These are phyloP conservation scores for Pinctada fucata DNA, from an alignment of 2,888 invertebrate species.

Conservation along the genomic window DNA sequence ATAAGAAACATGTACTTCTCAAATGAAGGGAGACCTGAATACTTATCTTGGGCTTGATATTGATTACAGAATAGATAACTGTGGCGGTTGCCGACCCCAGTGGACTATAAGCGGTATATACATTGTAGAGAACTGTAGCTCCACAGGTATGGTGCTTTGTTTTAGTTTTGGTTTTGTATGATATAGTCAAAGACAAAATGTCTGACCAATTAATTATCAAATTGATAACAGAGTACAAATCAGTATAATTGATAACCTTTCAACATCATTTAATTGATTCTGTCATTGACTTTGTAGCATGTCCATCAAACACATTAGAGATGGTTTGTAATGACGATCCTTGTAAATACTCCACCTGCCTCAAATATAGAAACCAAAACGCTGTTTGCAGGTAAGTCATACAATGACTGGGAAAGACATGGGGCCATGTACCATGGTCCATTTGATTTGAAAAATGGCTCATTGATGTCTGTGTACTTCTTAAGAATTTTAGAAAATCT, in stretches of 20 bases:
- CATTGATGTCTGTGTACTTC: too few relatives aligned
- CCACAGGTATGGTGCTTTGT: constrained; percentile 1
- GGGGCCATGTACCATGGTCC: too few relatives aligned
- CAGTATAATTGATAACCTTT: too few relatives aligned
- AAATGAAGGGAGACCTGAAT: too few relatives aligned
- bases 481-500: too few relatives aligned
- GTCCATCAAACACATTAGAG: constrained; percentile 12
- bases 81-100: constrained; percentile 14
- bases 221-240: too few relatives aligned
- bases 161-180: not conserved
- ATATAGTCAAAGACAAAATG: not conserved
- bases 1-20: too few relatives aligned
- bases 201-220: not conserved
- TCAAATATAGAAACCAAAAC: constrained; percentile 7
- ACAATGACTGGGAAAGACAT: too few relatives aligned
- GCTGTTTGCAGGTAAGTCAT: constrained; percentile 19
- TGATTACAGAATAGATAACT: constrained; percentile 17
- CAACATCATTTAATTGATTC: too few relatives aligned
- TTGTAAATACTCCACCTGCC: constrained; percentile 25
- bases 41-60: too few relatives aligned
- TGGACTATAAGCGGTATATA: constrained; percentile 7
- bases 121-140: constrained; percentile 22
- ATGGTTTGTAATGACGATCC: constrained; percentile 23
- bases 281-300: not conserved
- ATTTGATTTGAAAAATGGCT: too few relatives aligned